Conservation (phyloP, 2,888 invertebrate genomes). For the Geophilus truncorum region DNA sequence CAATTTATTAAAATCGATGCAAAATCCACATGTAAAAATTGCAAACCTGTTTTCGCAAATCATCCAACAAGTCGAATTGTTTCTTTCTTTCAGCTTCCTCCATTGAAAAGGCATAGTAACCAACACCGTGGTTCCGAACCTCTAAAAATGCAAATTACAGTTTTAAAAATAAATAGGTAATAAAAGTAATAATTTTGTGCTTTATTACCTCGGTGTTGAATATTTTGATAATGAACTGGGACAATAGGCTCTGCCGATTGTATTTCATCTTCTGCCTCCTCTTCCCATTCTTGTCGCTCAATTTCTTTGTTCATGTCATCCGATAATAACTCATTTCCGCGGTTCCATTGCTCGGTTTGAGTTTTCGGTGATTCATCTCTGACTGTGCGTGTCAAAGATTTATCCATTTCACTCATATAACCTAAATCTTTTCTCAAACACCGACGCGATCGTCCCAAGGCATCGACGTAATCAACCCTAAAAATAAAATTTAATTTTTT, state of each 20-base stretch:
- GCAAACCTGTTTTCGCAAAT: slow-evolving; percentile 55
- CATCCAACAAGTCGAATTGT: slow-evolving; percentile 73
- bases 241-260: slow-evolving; percentile 50
- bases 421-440: slow-evolving; percentile 73
- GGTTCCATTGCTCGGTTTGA: not conserved
- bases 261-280: slow-evolving; percentile 61
- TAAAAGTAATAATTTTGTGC: not conserved
- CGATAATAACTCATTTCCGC: slow-evolving; percentile 21
- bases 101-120: slow-evolving; percentile 84
- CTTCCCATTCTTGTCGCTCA: slow-evolving; percentile 74
- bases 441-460: slow-evolving; percentile 77
- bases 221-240: slow-evolving; percentile 83
- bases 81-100: slow-evolving; percentile 70
- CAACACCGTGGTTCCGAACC: slow-evolving; percentile 86
- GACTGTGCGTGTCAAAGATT: slow-evolving; percentile 41
- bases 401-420: slow-evolving; percentile 61
- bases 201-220: slow-evolving; percentile 72
- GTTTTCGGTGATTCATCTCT: too few relatives aligned
- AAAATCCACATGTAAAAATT: not conserved
- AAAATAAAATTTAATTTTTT: slow-evolving; percentile 38
- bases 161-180: not conserved
- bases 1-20: too few relatives aligned
- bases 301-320: slow-evolving; percentile 58
- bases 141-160: slow-evolving; percentile 52
- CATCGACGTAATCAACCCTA: slow-evolving; percentile 85